Evolutionary conservation across 2,888 invertebrate species (phyloP).

Genomic region (Agrilus biguttatus): DNA sequence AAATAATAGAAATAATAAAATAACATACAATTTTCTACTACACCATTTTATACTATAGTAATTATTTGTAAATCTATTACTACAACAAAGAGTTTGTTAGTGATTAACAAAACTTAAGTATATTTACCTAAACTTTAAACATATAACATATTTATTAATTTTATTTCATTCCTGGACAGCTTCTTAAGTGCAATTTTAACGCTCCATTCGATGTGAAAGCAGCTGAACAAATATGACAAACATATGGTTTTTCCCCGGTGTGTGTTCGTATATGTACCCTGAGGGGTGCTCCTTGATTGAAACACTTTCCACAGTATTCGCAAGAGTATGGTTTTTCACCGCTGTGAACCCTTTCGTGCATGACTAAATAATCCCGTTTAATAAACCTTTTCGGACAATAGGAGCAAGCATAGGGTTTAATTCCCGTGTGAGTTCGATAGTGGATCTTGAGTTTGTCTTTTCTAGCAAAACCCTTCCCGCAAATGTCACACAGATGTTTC

Average conservation of each 20-base stretch:
- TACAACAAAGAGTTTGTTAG: too few relatives aligned
- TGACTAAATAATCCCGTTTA: conserved; percentile 15
- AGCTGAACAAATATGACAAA: conserved; percentile 16
- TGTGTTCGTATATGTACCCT: conserved; percentile 15
- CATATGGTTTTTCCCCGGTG: conserved; percentile 17
- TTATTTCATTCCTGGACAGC: conserved; percentile 2
- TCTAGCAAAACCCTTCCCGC: conserved; percentile 24
- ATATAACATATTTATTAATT: too few relatives aligned
- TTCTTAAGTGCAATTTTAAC: conserved; percentile 5
- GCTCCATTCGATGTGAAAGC: conserved; percentile 11
- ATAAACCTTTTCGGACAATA: conserved; percentile 19
- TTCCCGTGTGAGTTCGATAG: conserved; percentile 18
- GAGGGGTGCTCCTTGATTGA: conserved; percentile 16
- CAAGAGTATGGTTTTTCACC: conserved; percentile 21
- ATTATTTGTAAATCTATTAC: too few relatives aligned
- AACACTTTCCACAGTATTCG: conserved; percentile 16
- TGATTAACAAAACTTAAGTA: too few relatives aligned
- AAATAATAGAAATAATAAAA: too few relatives aligned
- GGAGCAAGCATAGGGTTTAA: conserved; percentile 17
- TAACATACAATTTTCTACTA: too few relatives aligned
- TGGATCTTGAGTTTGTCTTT: conserved; percentile 22
- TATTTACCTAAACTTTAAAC: too few relatives aligned
- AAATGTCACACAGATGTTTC: conserved; percentile 23
- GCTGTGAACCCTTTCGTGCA: conserved; percentile 19
- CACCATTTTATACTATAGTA: too few relatives aligned